Evolutionary conservation across 2,797 vertebrate genomes (phyloP).

Genomic region (Pipistrellus pipistrellus): DNA sequence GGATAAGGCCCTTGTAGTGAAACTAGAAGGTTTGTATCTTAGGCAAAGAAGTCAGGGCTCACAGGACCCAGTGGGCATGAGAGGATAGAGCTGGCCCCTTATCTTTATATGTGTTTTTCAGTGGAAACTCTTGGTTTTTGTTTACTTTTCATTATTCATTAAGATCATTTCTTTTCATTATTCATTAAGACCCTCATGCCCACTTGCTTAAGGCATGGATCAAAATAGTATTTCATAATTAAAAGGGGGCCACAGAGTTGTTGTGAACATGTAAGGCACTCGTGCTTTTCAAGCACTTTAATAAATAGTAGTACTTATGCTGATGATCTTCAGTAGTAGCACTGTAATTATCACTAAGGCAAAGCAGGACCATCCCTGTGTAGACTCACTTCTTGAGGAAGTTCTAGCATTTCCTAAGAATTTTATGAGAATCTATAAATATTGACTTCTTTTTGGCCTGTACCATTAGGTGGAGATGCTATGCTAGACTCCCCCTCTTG

Average conservation of each 20-base stretch:
- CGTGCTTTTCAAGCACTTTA: background rate
- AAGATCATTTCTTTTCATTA: too few relatives aligned
- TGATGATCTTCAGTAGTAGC: background rate
- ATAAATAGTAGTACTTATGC: background rate
- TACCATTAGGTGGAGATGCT: too few relatives aligned
- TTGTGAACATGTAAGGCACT: background rate
- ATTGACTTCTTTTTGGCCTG: background rate
- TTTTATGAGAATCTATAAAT: background rate
- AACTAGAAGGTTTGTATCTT: background rate
- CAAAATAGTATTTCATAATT: background rate
- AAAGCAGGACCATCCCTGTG: background rate
- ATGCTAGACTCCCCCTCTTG: background rate
- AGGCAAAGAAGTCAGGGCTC: background rate
- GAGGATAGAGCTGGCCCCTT: too few relatives aligned
- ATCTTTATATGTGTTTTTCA: too few relatives aligned
- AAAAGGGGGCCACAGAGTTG: background rate
- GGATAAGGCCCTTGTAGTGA: background rate
- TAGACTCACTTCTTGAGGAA: background rate
- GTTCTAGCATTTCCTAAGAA: background rate
- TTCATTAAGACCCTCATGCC: too few relatives aligned
- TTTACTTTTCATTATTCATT: too few relatives aligned
- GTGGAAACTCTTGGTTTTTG: too few relatives aligned
- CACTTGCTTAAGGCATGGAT: background rate
- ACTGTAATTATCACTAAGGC: background rate
- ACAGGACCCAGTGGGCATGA: background rate